Evolutionary conservation across 53 echinoderm and acorn worm species (phyloP).

Genomic region (Antedon mediterranea): DNA sequence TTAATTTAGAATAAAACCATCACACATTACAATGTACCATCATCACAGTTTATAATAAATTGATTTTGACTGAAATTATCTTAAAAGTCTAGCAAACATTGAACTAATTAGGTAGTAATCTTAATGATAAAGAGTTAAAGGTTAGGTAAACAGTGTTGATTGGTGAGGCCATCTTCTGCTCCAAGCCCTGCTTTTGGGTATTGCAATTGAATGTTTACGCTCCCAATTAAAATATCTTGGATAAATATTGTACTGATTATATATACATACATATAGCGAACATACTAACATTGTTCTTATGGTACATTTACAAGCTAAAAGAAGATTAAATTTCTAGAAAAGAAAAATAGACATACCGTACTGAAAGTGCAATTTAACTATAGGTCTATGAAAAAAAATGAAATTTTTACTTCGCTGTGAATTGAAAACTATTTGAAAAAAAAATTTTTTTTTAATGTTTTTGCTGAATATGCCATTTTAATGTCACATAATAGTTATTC

Average conservation of each 20-base stretch:
- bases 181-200: not conserved
- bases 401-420: too few relatives aligned
- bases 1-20: not conserved
- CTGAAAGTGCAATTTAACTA: too few relatives aligned
- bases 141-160: not conserved
- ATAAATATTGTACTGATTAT: not conserved
- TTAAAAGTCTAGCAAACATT: not conserved
- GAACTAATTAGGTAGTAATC: not conserved
- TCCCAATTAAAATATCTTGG: not conserved
- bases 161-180: not conserved
- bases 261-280: not conserved
- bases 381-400: too few relatives aligned
- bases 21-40: not conserved
- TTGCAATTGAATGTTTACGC: not conserved
- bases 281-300: too few relatives aligned
- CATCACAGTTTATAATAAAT: not conserved
- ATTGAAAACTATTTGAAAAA: too few relatives aligned
- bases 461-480: too few relatives aligned
- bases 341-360: too few relatives aligned
- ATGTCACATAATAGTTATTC: too few relatives aligned
- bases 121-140: not conserved
- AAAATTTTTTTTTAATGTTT: too few relatives aligned
- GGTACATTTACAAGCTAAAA: too few relatives aligned
- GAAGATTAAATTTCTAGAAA: too few relatives aligned
- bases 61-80: not conserved